Base-by-base conservation (phyloP, 2,113 vertebrate species). In the Rallus limicola region DNA sequence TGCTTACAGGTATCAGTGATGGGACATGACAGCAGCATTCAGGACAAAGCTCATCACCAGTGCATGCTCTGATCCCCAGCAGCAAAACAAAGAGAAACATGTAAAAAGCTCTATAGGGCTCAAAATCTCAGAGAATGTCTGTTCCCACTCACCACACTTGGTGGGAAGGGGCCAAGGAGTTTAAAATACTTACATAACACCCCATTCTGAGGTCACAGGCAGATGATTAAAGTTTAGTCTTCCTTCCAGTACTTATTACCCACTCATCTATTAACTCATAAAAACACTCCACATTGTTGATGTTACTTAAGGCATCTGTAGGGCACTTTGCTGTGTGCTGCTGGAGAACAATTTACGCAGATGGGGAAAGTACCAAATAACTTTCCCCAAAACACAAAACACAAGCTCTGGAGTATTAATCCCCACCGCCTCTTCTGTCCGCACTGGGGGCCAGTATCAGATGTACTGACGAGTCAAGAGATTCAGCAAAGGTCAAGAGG, bases 1-100 rank as follows among this genome's bases (percentile, higher is more conserved):
- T 59, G 29, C 0, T 0, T 53, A 15, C 0, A 5, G 7, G 4
- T 42, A 71, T 40, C 0, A 0, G 60, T 31, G 36, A 52, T 3
- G 13, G 16, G 76, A 90, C 0, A 0, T 17, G 50, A 29, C n/a
- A 50, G 40, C 34, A 77, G 17, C 25, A 26, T 28, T 69, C n/a
- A 42, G 31, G 33, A 79, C 7, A 78, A 52, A 74, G 13, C 12
- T 40, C 5, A 52, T 34, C 16, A 33, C 38, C 55, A 70, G 11
- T 12, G 25, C 33, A 28, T 63, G 6, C 16, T 13, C 52, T 75
- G 19, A 40, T 42, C 13, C 6, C 20, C 60, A 71, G 11, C 9
- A 64, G 29, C 14, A 80, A 76, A 87, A 75, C 26, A 6, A 60
- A 59, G n/a, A 31, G 14, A 80, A 16, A 13, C 26, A 15, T 6